Evolutionary conservation across 2,888 invertebrate species (phyloP), one percentile per base, ranked within the genome.

Genomic region (Pseudococcus longispinus): DNA sequence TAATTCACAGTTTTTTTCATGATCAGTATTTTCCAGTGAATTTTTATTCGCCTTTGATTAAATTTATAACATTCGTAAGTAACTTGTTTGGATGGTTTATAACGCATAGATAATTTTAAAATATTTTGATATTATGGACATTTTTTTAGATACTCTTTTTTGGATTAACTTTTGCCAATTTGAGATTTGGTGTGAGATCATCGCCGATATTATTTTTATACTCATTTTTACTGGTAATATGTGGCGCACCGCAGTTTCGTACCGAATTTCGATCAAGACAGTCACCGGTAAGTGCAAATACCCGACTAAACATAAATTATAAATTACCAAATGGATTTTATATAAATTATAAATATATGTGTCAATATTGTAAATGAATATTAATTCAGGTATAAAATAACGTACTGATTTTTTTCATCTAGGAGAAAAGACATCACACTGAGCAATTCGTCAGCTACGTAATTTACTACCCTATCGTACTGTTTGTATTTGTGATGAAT

Each of bases 131-230:
- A 37, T 37, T 37, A n/a, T 37, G 37, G 37, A n/a, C n/a, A 37
- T 37, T 46, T 46, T 46, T 46, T 46, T 46, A 83, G 15, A 13
- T 88, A 55, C 26, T 87, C 83, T 87, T 84, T 86, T 65, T 77
- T 85, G 37, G 9, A 2, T 15, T 87, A 18, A 84, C 84, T 29
- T 80, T 15, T 37, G 77, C 37, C 18, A 32, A 65, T 42, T 29
- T 87, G 89, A 95, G 94, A 90, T 93, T 94, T 92, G 98, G 98
- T 23, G 93, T 97, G 90, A 93, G 96, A 90, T 95, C 97, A 18
- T 98, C 98, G 4, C 98, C 98, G 5, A 93, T 96, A 84, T 92
- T 97, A 88, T 98, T 97, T 91, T 91, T 97, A 89, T 98, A 98
- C 91, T 98, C 98, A 98, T 92, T 97, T 26, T 90, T 97, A 0